phyloP scores from a whole-genome alignment of 1,140 invertebrate species.

The Himalopsyche phryganea region DNA sequence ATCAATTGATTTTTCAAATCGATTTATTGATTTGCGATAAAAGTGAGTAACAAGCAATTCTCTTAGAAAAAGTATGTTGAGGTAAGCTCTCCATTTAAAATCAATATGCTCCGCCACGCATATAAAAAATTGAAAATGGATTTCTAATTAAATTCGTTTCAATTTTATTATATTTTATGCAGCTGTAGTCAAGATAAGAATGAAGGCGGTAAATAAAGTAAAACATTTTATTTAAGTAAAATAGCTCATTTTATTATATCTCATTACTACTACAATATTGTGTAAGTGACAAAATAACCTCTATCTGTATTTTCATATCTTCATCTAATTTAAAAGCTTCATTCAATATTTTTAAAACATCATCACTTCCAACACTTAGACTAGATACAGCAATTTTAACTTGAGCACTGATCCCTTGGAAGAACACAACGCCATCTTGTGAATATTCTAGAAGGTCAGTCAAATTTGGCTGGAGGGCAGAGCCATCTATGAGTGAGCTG shows the following conservation, averaged over 20 bases:
- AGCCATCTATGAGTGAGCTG: conserved; percentile 39
- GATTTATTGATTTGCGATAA: too few relatives aligned
- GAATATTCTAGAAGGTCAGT: conserved; percentile 43
- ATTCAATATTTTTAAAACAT: neutral
- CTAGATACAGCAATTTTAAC: conserved; percentile 41
- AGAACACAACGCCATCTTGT: conserved; percentile 42
- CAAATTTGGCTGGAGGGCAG: conserved; percentile 43
- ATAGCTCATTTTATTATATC: conserved; percentile 20
- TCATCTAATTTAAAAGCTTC: conserved; percentile 38
- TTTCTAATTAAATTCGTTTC: too few relatives aligned
- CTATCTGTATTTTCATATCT: conserved; percentile 38
- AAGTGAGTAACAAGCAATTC: too few relatives aligned
- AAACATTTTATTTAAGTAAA: too few relatives aligned
- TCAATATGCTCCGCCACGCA: too few relatives aligned
- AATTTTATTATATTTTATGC: too few relatives aligned
- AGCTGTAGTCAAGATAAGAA: too few relatives aligned
- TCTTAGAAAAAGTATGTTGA: too few relatives aligned
- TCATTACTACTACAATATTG: conserved; percentile 45
- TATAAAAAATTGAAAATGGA: too few relatives aligned
- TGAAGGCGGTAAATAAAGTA: too few relatives aligned
- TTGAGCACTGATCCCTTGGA: conserved; percentile 40
- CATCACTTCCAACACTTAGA: conserved; percentile 29
- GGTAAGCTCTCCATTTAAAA: too few relatives aligned
- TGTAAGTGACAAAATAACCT: conserved; percentile 45
- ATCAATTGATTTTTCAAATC: too few relatives aligned